Evolutionary conservation across 2,888 invertebrate species (phyloP).

Genomic region (Lissonota sp.): DNA sequence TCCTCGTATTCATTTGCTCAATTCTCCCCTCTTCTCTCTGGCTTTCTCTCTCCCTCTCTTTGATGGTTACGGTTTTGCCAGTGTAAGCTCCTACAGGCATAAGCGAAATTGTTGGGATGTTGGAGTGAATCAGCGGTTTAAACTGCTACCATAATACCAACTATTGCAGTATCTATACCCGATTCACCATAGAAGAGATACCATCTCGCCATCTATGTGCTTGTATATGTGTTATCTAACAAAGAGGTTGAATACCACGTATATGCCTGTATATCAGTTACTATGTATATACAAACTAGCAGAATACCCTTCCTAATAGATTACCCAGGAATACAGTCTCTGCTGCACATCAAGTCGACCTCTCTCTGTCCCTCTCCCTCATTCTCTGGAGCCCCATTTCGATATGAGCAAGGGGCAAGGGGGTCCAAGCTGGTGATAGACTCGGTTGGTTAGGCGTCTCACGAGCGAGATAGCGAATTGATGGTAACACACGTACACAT

Average conservation of each 20-base stretch:
- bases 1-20: slow-evolving; percentile 34
- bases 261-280: not conserved
- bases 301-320: slow-evolving; percentile 54
- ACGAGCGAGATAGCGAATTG: slow-evolving; percentile 48
- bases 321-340: slow-evolving; percentile 50
- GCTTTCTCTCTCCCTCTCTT: slow-evolving; percentile 48
- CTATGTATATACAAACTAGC: slow-evolving; percentile 26
- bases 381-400: slow-evolving; percentile 33
- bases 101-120: slow-evolving; percentile 47
- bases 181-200: slow-evolving; percentile 29
- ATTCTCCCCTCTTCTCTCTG: slow-evolving; percentile 23
- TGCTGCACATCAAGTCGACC: not conserved
- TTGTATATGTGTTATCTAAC: slow-evolving; percentile 2
- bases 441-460: slow-evolving; percentile 56
- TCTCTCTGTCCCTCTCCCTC: slow-evolving; percentile 20
- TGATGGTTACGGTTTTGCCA: slow-evolving; percentile 36
- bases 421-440: slow-evolving; percentile 46
- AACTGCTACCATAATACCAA: slow-evolving; percentile 45
- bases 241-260: slow-evolving; percentile 20
- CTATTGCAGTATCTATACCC: slow-evolving; percentile 19
- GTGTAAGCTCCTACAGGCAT: slow-evolving; percentile 31
- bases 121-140: slow-evolving; percentile 54
- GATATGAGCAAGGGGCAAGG: slow-evolving; percentile 27
- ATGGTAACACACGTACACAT: slow-evolving; percentile 24
- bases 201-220: slow-evolving; percentile 13